Conservation (phyloP, 1,140 invertebrate genomes). For the Oedothorax gibbosus region DNA sequence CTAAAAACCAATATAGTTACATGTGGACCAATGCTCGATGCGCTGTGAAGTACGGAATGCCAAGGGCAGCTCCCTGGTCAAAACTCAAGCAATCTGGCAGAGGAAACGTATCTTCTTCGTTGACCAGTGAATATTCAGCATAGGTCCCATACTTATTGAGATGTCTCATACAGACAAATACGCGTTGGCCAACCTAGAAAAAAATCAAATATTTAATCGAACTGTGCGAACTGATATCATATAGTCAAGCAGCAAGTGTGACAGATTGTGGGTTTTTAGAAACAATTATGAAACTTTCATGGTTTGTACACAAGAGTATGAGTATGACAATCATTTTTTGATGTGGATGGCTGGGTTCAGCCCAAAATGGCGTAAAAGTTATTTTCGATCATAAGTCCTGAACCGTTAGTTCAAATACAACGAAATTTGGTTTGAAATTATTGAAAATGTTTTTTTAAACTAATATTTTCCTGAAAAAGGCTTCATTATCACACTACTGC, state of each 20-base stretch:
- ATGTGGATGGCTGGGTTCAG: not conserved
- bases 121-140: conserved; percentile 71
- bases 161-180: conserved; percentile 68
- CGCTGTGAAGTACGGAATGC: conserved; percentile 75
- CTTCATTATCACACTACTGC: no score
- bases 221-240: no score
- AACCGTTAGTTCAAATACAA: not conserved
- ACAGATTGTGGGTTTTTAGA: not conserved
- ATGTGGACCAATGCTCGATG: conserved; percentile 71
- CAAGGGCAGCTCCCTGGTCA: conserved; percentile 73
- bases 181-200: conserved; percentile 72
- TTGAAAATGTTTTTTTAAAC: not conserved
- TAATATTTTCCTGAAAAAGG: no score
- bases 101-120: conserved; percentile 66
- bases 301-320: not conserved
- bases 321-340: not conserved
- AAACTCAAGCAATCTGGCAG: conserved; percentile 70
- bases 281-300: not conserved
- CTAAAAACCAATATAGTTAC: conserved; percentile 65
- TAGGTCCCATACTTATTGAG: conserved; percentile 69
- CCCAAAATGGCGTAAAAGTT: no score
- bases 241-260: no score
- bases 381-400: no score
- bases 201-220: not conserved
- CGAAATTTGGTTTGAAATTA: not conserved